Evolutionary conservation across 2,888 invertebrate species (phyloP).

Genomic region (Sipha maydis): DNA sequence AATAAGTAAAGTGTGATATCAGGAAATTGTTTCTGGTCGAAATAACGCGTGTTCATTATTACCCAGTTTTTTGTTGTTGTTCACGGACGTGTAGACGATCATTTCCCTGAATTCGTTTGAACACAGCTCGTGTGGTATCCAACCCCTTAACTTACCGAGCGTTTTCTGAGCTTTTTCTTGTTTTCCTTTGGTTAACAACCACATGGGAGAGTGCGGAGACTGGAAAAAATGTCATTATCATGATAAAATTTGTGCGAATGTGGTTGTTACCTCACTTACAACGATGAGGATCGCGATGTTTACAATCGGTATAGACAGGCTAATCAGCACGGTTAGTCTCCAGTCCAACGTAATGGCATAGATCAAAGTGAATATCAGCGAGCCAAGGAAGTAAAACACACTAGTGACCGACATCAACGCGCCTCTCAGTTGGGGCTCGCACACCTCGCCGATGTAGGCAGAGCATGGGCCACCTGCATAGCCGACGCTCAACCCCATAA

Average conservation of each 20-base stretch:
- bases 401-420: constrained; percentile 71
- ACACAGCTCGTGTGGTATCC: constrained; percentile 70
- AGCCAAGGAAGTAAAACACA: constrained; percentile 70
- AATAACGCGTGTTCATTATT: too few relatives aligned
- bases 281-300: constrained; percentile 6
- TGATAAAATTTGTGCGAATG: not conserved
- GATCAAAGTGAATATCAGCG: not conserved
- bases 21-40: too few relatives aligned
- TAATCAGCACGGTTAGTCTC: constrained; percentile 28
- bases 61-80: not conserved
- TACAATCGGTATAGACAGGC: constrained; percentile 7
- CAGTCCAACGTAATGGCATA: constrained; percentile 29
- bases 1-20: too few relatives aligned
- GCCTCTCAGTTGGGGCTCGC: constrained; percentile 72
- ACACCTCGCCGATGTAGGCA: constrained; percentile 73
- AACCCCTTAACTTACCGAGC: constrained; percentile 71
- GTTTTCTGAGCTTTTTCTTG: constrained; percentile 70
- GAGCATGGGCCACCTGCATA: constrained; percentile 74
- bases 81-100: constrained; percentile 67
- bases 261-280: not conserved
- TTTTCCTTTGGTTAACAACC: constrained; percentile 72
- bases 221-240: constrained; percentile 64
- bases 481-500: constrained; percentile 67
- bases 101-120: constrained; percentile 71
- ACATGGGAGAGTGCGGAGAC: constrained; percentile 73